Evolutionary conservation across 30 jellyfish, hydroid and myxozoan genomes (phyloP).

Genomic region (Aurelia aurita complex sp. Pacific): DNA sequence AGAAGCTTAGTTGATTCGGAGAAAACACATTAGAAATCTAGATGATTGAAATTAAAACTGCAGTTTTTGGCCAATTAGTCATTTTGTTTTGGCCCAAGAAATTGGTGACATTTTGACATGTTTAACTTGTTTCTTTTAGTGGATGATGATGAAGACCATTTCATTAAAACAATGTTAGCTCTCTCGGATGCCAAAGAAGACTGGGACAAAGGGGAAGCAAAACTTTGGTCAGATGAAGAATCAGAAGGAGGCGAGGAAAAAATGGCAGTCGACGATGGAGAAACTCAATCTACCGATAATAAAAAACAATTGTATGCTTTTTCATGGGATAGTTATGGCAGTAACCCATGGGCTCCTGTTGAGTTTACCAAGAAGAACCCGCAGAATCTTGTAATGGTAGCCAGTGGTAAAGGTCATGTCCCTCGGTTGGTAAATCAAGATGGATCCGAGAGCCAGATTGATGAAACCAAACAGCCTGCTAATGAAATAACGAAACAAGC

Average conservation of each 20-base stretch:
- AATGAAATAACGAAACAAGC: neutral
- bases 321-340: slow-evolving; percentile 50
- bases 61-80: no score
- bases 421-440: slow-evolving; percentile 8
- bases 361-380: slow-evolving; percentile 14
- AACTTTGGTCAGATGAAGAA: slow-evolving; percentile 44
- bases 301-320: slow-evolving; percentile 31
- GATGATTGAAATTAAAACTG: no score
- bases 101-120: neutral
- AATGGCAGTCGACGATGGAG: neutral
- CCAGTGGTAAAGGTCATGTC: slow-evolving; percentile 17
- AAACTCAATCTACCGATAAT: neutral
- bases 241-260: slow-evolving; percentile 17
- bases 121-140: neutral
- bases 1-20: no score
- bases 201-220: slow-evolving; percentile 67
- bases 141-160: slow-evolving; percentile 24
- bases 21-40: no score
- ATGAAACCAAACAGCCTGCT: neutral
- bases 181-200: slow-evolving; percentile 68
- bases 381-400: slow-evolving; percentile 14
- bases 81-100: no score
- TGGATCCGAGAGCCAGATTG: neutral
- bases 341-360: slow-evolving; percentile 67
- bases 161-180: slow-evolving; percentile 77